Conservation (phyloP, 2,888 invertebrate species). For the Enchytraeus crypticus region DNA sequence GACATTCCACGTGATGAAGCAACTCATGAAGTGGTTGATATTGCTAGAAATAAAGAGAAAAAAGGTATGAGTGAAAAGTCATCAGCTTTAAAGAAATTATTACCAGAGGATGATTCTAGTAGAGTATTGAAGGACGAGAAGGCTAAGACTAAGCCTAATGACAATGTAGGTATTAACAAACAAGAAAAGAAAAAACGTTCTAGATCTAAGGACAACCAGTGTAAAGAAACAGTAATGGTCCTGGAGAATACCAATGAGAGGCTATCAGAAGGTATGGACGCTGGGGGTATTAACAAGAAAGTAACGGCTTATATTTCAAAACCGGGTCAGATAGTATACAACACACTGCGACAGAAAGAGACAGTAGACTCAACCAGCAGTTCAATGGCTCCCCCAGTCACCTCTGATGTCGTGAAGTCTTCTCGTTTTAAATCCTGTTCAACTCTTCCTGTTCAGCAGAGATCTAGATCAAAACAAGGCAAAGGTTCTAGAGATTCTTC, state of each 20-base stretch:
- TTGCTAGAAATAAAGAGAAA: too few relatives aligned
- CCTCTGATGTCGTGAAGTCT: neutral
- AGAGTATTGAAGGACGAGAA: too few relatives aligned
- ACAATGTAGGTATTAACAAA: too few relatives aligned
- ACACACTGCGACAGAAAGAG: constrained; percentile 5
- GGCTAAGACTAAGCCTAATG: too few relatives aligned
- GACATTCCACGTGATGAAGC: too few relatives aligned
- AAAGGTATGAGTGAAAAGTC: too few relatives aligned
- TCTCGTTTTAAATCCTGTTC: neutral
- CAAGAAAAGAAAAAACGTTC: too few relatives aligned
- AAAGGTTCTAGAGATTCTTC: too few relatives aligned
- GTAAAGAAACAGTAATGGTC: neutral
- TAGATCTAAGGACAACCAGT: too few relatives aligned
- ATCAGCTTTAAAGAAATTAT: too few relatives aligned
- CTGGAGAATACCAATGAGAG: neutral
- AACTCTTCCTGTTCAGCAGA: neutral
- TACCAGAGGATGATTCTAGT: too few relatives aligned
- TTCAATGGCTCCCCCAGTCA: neutral
- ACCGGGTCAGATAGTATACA: constrained; percentile 18
- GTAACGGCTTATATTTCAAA: constrained; percentile 5
- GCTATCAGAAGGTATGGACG: neutral
- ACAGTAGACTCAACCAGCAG: neutral
- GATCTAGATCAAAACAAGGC: neutral
- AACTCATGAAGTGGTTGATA: too few relatives aligned
- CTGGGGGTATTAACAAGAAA: constrained; percentile 1